A percentile compares a stretch with the other conserved stretches of the same genome.
phyloP scores from a whole-genome alignment of 2,113 vertebrate genomes.

The Vidua macroura region DNA sequence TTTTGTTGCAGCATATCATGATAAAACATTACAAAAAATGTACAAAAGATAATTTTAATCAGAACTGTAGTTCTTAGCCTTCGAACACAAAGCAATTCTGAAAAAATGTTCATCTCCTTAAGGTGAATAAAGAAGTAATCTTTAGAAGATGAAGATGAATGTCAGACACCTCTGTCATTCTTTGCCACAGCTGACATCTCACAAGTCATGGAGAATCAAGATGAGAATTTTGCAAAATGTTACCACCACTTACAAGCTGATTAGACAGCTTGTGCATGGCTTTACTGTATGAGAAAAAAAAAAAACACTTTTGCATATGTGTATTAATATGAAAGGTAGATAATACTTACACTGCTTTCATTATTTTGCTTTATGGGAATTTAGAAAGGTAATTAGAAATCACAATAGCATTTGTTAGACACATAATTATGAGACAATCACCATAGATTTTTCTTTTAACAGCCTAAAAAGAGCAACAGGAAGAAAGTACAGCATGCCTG shows the following conservation, averaged over 20 bases:
- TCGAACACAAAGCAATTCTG: neutral
- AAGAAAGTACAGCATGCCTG: neutral
- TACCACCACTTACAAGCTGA: neutral
- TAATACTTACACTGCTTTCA: neutral
- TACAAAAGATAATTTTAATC: neutral
- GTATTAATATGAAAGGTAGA: neutral
- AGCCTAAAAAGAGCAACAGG: neutral
- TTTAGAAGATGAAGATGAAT: too few relatives aligned
- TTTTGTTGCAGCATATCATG: neutral
- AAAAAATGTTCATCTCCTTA: neutral
- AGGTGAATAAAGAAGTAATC: neutral
- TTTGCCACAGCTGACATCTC: neutral
- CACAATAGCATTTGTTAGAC: neutral
- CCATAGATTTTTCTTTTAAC: neutral
- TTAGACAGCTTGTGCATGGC: neutral
- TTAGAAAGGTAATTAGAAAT: neutral
- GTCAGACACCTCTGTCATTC: neutral
- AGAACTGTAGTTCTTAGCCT: neutral
- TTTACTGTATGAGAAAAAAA: slow-evolving; percentile 50
- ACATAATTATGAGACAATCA: neutral
- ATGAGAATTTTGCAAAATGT: neutral
- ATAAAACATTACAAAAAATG: neutral
- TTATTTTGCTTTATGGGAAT: neutral
- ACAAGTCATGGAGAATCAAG: neutral
- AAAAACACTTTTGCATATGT: slow-evolving; percentile 8